Evolutionary conservation across 2,113 vertebrate genomes (phyloP), one percentile per base, ranked within the genome.

Genomic region (Isurus oxyrinchus): DNA sequence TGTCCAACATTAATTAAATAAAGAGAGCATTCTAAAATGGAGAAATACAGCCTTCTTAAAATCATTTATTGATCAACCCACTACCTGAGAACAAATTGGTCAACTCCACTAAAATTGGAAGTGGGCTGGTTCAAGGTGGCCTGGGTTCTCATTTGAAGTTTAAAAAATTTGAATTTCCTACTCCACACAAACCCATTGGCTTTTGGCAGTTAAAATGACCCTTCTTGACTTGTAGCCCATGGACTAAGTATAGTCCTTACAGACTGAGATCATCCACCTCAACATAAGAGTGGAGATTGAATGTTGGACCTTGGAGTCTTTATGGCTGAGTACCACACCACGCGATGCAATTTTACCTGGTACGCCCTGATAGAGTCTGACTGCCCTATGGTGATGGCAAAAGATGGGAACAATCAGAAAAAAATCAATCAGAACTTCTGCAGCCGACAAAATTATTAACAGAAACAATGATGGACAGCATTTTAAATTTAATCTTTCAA

Each of bases 401-500:
- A 88, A 55, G 25, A 55, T 87, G 84, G 84, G 6, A 11, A 13
- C 11, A 27, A n/a, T 0, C 35, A 35, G n/a, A 21, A 90, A 90
- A 90, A 31, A 25, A 57, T 53, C 87, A 31, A 57, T 55, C 23
- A 90, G 53, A 16, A 44, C 40, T 84, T 84, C 57, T 57, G 53
- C 19, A 27, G 49, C n/a, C n/a, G 13, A 44, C 79, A 81, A 10
- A 27, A 90, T 90, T 57, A 57, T 57, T 55, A 90, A 90, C 87
- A 57, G 87, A 13, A 57, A 31, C 25, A 90, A 57, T 90, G 23
- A 55, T 57, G 53, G 53, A 90, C 4, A 25, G 25, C 53, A 55
- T 31, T 90, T 90, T 53, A 53, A 84, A 90, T 90, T 27, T 90
- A 90, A 90, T 57, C 81, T 84, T 90, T 90, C 49, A 57, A 53